Percentiles rank a stretch among this genome's conserved stretches.
Conservation (phyloP, 1,140 invertebrate species). For the Drosophila melanica region DNA sequence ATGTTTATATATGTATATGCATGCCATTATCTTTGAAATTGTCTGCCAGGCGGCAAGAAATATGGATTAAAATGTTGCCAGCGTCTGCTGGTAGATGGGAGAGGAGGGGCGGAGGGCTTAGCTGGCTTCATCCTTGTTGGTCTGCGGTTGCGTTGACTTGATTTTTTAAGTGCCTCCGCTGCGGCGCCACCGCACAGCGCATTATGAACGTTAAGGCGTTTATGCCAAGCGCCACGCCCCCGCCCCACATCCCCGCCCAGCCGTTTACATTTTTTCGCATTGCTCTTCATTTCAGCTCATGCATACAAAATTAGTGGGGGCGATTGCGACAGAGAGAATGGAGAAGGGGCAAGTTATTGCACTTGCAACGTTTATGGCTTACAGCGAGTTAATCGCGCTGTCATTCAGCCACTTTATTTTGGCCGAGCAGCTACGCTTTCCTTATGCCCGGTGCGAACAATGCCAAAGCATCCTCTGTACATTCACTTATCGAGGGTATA, state of each 20-base stretch:
- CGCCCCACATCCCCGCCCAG: slow-evolving; percentile 29
- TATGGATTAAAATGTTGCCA: slow-evolving; percentile 82
- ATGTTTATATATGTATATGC: slow-evolving; percentile 41
- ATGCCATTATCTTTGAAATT: slow-evolving; percentile 80
- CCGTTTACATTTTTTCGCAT: slow-evolving; percentile 48
- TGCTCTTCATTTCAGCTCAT: slow-evolving; percentile 74
- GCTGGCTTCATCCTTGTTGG: slow-evolving; percentile 16
- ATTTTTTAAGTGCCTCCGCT: slow-evolving; percentile 77
- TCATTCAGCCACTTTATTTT: slow-evolving; percentile 65
- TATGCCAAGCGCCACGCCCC: slow-evolving; percentile 10
- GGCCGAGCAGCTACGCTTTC: slow-evolving; percentile 20
- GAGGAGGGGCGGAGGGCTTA: too few relatives aligned
- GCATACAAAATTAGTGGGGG: slow-evolving; percentile 76
- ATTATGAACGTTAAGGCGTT: slow-evolving; percentile 70
- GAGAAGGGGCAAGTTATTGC: slow-evolving; percentile 1
- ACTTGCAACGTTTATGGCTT: slow-evolving; percentile 76
- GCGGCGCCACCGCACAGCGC: slow-evolving; percentile 22
- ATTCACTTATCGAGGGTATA: not conserved
- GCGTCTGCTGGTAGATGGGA: not conserved
- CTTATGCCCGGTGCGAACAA: slow-evolving; percentile 32
- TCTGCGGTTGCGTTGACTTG: slow-evolving; percentile 66
- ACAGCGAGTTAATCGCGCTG: slow-evolving; percentile 79
- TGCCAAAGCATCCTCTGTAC: slow-evolving; percentile 15
- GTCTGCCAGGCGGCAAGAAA: slow-evolving; percentile 76
- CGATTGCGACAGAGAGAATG: slow-evolving; percentile 9